A percentile compares a stretch with the other conserved stretches of the same genome.
phyloP scores from a whole-genome alignment of 2,113 vertebrate species.

The Pristiophorus japonicus region DNA sequence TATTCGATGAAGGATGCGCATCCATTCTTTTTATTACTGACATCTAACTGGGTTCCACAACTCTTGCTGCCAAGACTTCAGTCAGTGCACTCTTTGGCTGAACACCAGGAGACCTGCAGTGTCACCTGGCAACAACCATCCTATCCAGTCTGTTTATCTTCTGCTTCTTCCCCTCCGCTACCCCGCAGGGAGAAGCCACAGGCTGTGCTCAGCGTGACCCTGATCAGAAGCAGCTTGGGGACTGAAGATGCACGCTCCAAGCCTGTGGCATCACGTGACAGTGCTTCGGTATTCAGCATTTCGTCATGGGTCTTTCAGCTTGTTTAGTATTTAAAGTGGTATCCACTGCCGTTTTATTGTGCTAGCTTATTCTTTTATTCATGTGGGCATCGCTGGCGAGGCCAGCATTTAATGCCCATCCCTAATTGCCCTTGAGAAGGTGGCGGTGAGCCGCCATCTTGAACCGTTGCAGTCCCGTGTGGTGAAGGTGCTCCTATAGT shows the following conservation, averaged over 20 bases:
- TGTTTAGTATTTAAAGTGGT: background rate
- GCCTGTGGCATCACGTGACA: background rate
- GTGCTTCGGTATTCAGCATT: background rate
- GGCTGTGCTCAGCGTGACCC: background rate
- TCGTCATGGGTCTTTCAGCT: background rate
- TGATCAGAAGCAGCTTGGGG: background rate
- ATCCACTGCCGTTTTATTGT: background rate
- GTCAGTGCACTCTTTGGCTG: background rate
- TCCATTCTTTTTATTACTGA: background rate
- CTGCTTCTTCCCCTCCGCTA: background rate
- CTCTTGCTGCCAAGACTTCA: background rate
- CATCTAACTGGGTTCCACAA: background rate
- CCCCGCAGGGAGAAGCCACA: background rate
- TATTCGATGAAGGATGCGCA: background rate
- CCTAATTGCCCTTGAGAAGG: too few relatives aligned
- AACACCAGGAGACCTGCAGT: background rate
- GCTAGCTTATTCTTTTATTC: too few relatives aligned
- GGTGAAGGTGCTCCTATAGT: too few relatives aligned
- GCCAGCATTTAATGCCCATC: too few relatives aligned
- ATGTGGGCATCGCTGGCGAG: too few relatives aligned
- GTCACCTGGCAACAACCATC: background rate
- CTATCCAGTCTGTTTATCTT: background rate
- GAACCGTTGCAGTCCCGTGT: too few relatives aligned
- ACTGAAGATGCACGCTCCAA: background rate
- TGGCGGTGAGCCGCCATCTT: too few relatives aligned